Base-by-base conservation (phyloP, 2,888 invertebrate species). In the Chloromyia formosa region DNA sequence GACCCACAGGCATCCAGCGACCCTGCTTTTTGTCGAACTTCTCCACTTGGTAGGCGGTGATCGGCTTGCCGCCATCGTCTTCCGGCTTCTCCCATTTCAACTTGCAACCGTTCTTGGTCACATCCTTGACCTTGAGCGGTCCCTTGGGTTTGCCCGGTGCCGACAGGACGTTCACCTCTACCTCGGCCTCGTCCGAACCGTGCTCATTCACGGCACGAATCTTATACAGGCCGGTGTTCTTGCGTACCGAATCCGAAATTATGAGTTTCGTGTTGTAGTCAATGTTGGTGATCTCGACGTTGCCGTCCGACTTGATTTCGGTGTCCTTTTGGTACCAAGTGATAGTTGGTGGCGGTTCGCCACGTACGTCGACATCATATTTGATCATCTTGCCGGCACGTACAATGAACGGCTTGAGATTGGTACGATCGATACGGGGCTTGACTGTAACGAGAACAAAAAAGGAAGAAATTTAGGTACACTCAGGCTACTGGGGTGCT, bases 361-460 rank as follows among this genome's bases (percentile, higher is more conserved):
- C 99, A 80, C 92, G 91, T 42, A 97, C 94, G 84, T 97, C 94
- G 54, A 98, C 92, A 84, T 97, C 96, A 84, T 96, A 94, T 86
- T 94, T 95, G 78, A 98, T 92, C 0, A 92, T 89, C 85, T 97
- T 96, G 49, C 97, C 97, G 77, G 95, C 94, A 79, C 96, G 93
- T 14, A 98, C 92, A 12, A 93, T 92, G 61, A 96, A 88, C 62
- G 94, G 92, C 84, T 97, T 96, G 78, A 98, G 87, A 85, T 97
- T 96, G 1, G 96, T 95, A 79, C 97, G 91, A 86, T 98, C 97
- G 84, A 99, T 99, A 83, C 95, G 93, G 54, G 99, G 99, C 86
- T 98, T 97, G 84, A 98, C 96, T 96, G 82, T 54, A 84, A 83
- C 9, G 27, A 9, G 4, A n/a, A 0, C 16, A 16, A 61, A 35